A percentile compares a stretch with the other conserved stretches of the same genome.
These are phyloP conservation scores for Cossypha polioptera DNA, from an alignment of 2,797 vertebrate genomes.

Conservation along the genomic window DNA sequence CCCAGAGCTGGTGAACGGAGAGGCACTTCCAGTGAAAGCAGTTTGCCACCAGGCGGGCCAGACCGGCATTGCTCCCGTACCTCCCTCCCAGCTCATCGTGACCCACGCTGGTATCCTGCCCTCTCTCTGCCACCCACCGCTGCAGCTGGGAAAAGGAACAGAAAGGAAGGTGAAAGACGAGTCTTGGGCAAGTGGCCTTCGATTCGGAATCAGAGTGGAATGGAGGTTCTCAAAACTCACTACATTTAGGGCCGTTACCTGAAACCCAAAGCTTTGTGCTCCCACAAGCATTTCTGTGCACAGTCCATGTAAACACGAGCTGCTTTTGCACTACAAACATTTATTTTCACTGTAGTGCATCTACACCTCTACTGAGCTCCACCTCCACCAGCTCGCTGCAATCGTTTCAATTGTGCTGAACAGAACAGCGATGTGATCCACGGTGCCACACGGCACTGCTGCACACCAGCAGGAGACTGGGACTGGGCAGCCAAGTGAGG, in stretches of 20 bases:
- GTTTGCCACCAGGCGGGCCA: slow-evolving; percentile 55
- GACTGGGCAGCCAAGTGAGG: accelerated
- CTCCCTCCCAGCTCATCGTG: neutral
- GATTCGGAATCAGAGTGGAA: neutral
- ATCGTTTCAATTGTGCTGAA: accelerated
- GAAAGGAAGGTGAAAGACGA: neutral
- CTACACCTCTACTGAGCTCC: neutral
- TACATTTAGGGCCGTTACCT: neutral
- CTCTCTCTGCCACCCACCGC: neutral
- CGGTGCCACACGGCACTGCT: neutral
- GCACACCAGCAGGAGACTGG: accelerated
- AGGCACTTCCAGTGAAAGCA: neutral
- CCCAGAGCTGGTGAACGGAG: neutral
- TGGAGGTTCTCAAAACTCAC: neutral
- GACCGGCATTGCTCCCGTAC: neutral
- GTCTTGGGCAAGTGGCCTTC: neutral
- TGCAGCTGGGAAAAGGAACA: neutral
- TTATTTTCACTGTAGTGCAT: neutral
- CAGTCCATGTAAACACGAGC: accelerated
- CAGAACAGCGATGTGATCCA: accelerated
- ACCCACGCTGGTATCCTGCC: accelerated
- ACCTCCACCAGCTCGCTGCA: neutral
- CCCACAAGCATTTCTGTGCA: neutral
- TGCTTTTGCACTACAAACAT: neutral
- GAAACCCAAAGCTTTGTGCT: neutral